A percentile compares a stretch with the other conserved stretches of the same genome.
Conservation (phyloP, 2,888 invertebrate species). For the Lasiommata megera region DNA sequence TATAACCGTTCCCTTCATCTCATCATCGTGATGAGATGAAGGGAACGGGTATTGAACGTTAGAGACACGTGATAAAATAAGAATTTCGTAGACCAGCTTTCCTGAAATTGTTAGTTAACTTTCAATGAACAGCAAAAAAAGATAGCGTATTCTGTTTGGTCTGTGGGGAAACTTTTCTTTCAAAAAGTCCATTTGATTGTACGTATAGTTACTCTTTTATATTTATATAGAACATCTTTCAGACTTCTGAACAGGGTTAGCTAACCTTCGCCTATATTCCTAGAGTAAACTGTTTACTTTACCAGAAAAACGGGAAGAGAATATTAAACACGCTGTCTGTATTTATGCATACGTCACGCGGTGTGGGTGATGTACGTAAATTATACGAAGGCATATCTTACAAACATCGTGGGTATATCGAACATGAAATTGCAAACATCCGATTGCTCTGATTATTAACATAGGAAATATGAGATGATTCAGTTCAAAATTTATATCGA, state of each 20-base stretch:
- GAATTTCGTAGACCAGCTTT: no score
- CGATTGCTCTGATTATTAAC: constrained; percentile 11
- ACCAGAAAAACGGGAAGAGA: constrained; percentile 40
- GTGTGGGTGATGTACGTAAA: constrained; percentile 13
- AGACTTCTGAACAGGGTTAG: neutral
- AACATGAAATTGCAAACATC: constrained; percentile 13
- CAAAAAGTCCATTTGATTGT: no score
- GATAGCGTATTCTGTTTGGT: no score
- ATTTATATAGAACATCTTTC: neutral
- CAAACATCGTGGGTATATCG: constrained; percentile 3
- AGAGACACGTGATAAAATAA: no score
- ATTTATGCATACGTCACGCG: constrained; percentile 18
- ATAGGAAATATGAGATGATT: neutral
- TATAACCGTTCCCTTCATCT: no score
- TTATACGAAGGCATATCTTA: constrained; percentile 4
- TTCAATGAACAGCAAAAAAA: no score
- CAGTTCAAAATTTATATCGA: no score
- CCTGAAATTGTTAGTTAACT: no score
- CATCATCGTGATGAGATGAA: no score
- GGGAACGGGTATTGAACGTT: no score
- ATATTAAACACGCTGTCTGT: constrained; percentile 28
- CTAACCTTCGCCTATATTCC: constrained; percentile 53
- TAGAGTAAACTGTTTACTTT: constrained; percentile 54
- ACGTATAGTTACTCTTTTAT: no score
- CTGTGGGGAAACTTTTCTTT: no score